Evolutionary conservation across 1,140 invertebrate genomes (phyloP), one percentile per base, ranked within the genome.

Genomic region (Drosophila sp.): DNA sequence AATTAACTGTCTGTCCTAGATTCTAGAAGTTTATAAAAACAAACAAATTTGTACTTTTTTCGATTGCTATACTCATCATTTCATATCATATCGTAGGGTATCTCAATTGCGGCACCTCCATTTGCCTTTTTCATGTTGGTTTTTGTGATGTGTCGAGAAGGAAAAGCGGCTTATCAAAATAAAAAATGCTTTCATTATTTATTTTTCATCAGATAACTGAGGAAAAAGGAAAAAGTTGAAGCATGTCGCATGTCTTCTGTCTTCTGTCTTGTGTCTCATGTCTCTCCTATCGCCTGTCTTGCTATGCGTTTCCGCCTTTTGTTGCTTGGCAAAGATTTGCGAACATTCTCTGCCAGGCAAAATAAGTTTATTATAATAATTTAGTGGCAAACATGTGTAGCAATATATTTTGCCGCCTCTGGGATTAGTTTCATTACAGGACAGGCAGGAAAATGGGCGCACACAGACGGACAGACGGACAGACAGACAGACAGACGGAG

Each of bases 121-220:
- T 8, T 25, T 5, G 44, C 4, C 17, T 47, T 47, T 23, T n/a
- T 5, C 33, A 35, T 47, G 41, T 60, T 23, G 33, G 29, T 44
- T 23, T 35, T 55, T 35, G 41, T 25, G 54, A 60, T 57, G 60
- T 63, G 78, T 60, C 72, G 72, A 61, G 63, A 11, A 25, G n/a
- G n/a, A 50, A 89, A 84, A 89, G 80, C 84, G 86, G 84, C 85
- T 89, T 89, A 89, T 89, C 84, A 89, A 89, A 89, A 89, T 89
- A 89, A 89, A 89, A 89, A 89, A 89, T 89, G 84, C 89, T 80
- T 89, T 89, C 76, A 87, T 87, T 83, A 83, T 83, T 87, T 87
- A 87, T 87, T 89, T 87, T 87, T 89, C 70, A 83, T 87, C 84
- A 87, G 84, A 87, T 83, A 83, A 87, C 76, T 23, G 47, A 63